phyloP scores from a whole-genome alignment of 2,797 vertebrate species.

The Cryptoprocta ferox region DNA sequence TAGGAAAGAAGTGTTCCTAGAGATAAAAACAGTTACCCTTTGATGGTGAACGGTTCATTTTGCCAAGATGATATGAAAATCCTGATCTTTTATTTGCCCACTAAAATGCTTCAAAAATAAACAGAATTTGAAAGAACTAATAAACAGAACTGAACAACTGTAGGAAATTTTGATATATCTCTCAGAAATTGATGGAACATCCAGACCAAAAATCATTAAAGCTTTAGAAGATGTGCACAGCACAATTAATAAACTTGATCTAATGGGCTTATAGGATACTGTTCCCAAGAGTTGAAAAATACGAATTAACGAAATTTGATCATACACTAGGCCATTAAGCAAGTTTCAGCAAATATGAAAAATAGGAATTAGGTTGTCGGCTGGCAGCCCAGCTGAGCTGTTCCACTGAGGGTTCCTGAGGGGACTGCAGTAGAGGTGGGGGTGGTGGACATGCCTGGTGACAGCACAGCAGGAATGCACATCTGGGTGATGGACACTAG shows the following conservation, averaged over 20 bases:
- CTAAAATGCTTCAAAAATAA: conserved; percentile 29
- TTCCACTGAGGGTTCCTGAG: not conserved
- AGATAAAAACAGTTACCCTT: not conserved
- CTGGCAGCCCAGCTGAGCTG: no score
- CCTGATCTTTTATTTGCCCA: not conserved
- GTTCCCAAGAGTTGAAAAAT: not conserved
- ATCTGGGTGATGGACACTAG: not conserved
- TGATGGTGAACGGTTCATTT: not conserved
- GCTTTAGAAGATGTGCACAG: not conserved
- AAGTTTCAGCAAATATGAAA: not conserved
- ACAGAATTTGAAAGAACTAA: not conserved
- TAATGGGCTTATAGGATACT: not conserved
- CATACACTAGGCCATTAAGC: not conserved
- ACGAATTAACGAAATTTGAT: not conserved
- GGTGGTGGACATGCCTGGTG: not conserved
- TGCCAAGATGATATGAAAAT: not conserved
- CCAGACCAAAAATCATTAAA: not conserved
- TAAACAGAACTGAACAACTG: not conserved
- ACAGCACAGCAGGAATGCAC: not conserved
- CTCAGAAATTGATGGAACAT: not conserved
- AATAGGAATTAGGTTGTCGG: not conserved
- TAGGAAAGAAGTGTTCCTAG: not conserved
- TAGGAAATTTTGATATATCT: not conserved
- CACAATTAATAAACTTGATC: not conserved
- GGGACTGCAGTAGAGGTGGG: not conserved